Evolutionary conservation across 2,888 invertebrate genomes (phyloP), one percentile per base, ranked within the genome.

Genomic region (Chorisops tibialis): DNA sequence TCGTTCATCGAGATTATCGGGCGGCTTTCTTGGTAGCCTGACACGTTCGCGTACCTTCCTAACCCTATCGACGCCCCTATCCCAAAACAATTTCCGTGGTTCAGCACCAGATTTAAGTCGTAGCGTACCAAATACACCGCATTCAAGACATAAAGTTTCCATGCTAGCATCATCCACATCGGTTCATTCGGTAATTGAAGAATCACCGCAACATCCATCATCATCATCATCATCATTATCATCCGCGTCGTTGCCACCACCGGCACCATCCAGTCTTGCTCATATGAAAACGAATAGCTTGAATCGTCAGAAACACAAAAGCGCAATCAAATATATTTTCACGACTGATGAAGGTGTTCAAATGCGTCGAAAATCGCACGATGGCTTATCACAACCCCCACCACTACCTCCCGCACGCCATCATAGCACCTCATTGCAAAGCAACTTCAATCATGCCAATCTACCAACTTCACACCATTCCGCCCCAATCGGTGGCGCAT

Each of bases 31-130:
- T 7, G 83, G 82, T 9, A 80, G 81, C 4, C 69, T 85, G 45
- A 81, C 83, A 0, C 73, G 84, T 1, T 84, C 85, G 0, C 76
- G 83, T 14, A 85, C 84, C 0, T 81, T 83, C 30, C 72, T 85
- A 0, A 79, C 82, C 63, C 66, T 78, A 38, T 68, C 79, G 0
- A 72, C 75, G 0, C 70, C 76, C 0, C 39, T 56, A 16, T 60
- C 60, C 48, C 65, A 67, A 43, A 64, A 69, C 12, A 73, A 73
- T 66, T 75, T 76, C 63, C 73, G 73, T 21, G 74, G 76, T 58
- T 79, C 78, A 2, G 75, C 73, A 14, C 77, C 78, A 30, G 77
- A 79, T 68, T 68, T 79, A 21, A 79, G 75, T 60, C 74, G 72
- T 61, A 79, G 77, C 64, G 73, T 77, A 41, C 75, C 77, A 9